A percentile compares a stretch with the other conserved stretches of the same genome.
These are phyloP conservation scores for Rhaphigaster nebulosa DNA, from an alignment of 2,888 invertebrate genomes.

Conservation along the genomic window DNA sequence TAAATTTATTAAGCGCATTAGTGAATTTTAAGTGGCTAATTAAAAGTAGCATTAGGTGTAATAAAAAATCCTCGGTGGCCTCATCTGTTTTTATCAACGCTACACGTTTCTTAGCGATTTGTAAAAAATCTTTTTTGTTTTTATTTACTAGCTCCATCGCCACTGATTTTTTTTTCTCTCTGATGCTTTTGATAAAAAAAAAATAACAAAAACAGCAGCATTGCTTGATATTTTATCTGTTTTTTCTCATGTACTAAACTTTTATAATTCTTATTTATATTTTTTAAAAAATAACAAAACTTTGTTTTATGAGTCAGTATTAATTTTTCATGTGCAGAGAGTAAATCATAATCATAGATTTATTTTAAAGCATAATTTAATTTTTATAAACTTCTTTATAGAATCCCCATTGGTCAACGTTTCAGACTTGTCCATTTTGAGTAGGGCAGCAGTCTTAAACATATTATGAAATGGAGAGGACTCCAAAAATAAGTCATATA, in stretches of 20 bases:
- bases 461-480: too few relatives aligned
- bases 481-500: too few relatives aligned
- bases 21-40: slow-evolving; percentile 35
- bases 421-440: too few relatives aligned
- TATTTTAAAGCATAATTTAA: too few relatives aligned
- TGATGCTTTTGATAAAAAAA: not conserved
- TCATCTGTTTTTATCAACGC: slow-evolving; percentile 6
- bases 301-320: too few relatives aligned
- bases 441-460: too few relatives aligned
- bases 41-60: slow-evolving; percentile 30
- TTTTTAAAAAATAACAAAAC: too few relatives aligned
- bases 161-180: not conserved
- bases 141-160: not conserved
- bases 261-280: too few relatives aligned
- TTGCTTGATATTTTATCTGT: not conserved
- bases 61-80: slow-evolving; percentile 18
- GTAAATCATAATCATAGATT: too few relatives aligned
- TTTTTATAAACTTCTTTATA: too few relatives aligned
- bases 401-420: too few relatives aligned
- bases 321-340: too few relatives aligned
- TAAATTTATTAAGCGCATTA: slow-evolving; percentile 32
- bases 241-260: not conserved
- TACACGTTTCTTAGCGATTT: slow-evolving; percentile 18
- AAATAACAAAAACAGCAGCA: not conserved
- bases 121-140: not conserved